Evolutionary conservation across 2,797 vertebrate genomes (phyloP), one percentile per base, ranked within the genome.

Genomic region (Phrynocephalus vlangalii): DNA sequence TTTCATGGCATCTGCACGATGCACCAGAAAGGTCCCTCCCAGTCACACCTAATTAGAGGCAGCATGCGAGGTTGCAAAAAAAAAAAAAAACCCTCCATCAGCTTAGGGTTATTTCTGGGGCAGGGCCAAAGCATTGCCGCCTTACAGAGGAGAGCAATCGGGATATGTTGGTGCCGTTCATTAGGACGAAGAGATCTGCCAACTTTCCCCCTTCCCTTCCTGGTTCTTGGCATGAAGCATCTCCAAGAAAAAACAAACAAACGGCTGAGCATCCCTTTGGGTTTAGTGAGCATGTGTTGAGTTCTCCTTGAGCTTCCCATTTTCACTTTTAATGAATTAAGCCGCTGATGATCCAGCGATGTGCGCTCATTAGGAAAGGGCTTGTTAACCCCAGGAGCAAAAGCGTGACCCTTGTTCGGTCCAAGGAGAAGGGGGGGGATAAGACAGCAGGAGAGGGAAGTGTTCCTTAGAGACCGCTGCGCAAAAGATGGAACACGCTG

Each of bases 331-430:
- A 78, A 13, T 50, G 44, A 78, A 15, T 48, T 48, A 52, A 50
- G 10, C n/a, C 20, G 0, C 50, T 85, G 52, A 56, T 13, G 52
- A 56, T 56, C 11, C 52, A 56, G 9, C 11, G 92, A 86, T 92
- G 85, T 44, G 0, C 3, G 80, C 91, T 94, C 90, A 75, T 94
- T 91, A 92, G 90, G 90, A 89, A 91, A 84, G 90, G 86, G 86
- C 0, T 0, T 89, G 83, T 78, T 86, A 87, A 60, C 71, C 82
- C 88, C 85, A 22, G 78, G 91, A 90, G 91, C 79, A 48, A 82
- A 89, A 56, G 30, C 7, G 44, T 88, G 91, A 82, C 84, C 89
- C 70, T 60, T 24, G 63, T 66, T 71, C 87, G 11, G 52, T 6
- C 52, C 52, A 56, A 56, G 52, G 13, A 56, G 52, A 56, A 56